Conservation (phyloP, 2,113 vertebrate species). For the Myodes glareolus region DNA sequence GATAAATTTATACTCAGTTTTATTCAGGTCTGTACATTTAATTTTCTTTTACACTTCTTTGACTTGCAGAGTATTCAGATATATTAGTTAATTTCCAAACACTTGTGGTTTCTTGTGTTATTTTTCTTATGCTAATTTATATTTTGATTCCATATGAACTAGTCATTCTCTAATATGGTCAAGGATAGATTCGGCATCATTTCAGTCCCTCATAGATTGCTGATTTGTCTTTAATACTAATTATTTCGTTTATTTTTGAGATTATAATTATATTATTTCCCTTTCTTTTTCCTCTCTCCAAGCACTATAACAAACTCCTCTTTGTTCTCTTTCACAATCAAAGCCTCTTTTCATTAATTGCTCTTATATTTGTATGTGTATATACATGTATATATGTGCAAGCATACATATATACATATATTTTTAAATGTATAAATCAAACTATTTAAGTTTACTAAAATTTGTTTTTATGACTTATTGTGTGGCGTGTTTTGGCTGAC, state of each 20-base stretch:
- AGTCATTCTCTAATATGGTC: neutral
- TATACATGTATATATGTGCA: neutral
- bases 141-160: neutral
- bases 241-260: neutral
- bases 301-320: neutral
- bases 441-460: neutral
- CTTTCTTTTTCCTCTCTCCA: neutral
- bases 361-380: neutral
- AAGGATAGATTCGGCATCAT: neutral
- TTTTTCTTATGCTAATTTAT: neutral
- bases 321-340: neutral
- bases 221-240: neutral
- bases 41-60: neutral
- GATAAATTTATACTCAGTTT: neutral
- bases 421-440: neutral
- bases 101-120: neutral
- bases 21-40: neutral
- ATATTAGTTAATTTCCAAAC: neutral
- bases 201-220: neutral
- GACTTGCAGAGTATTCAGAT: neutral
- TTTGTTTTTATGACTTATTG: neutral
- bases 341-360: neutral
- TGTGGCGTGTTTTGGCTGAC: neutral
- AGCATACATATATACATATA: neutral
- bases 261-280: neutral